Evolutionary conservation across 2,797 vertebrate species (phyloP).

Genomic region (Sebastes melanostomus): DNA sequence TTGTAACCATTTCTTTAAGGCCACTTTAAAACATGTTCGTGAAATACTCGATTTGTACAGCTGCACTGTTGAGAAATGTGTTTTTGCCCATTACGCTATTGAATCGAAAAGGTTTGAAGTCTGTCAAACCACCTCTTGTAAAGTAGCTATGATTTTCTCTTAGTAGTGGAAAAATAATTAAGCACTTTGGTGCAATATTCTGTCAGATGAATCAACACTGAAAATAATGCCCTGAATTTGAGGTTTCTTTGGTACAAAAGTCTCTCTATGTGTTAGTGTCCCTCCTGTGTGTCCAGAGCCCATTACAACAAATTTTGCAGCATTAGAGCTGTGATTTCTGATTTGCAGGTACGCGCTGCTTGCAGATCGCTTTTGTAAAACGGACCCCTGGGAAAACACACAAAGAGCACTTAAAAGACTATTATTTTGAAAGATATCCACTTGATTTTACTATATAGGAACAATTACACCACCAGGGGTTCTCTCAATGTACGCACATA

Average conservation of each 20-base stretch:
- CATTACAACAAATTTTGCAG: not conserved
- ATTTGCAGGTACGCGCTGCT: not conserved
- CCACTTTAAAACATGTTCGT: no score
- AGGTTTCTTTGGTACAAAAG: not conserved
- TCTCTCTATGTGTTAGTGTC: not conserved
- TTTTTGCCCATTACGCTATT: no score
- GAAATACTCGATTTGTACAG: not conserved
- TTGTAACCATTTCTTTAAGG: no score
- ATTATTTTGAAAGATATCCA: not conserved
- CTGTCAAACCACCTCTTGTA: not conserved
- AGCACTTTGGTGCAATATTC: not conserved
- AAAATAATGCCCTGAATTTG: not conserved
- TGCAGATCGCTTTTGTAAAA: not conserved
- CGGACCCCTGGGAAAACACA: not conserved
- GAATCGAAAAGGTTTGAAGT: not conserved
- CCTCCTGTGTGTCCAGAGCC: not conserved
- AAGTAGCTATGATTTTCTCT: not conserved
- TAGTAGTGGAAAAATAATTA: not conserved
- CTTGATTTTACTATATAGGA: not conserved
- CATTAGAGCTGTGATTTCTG: not conserved
- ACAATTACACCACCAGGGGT: not conserved
- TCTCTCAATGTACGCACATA: not conserved
- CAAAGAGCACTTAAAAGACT: not conserved
- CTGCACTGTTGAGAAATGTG: not conserved
- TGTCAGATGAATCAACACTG: not conserved